Percentiles rank a stretch among this genome's conserved stretches.
These are phyloP conservation scores for human (Homo sapiens) DNA, from an alignment of 2,113 vertebrate genomes.

Conservation along the genomic window DNA sequence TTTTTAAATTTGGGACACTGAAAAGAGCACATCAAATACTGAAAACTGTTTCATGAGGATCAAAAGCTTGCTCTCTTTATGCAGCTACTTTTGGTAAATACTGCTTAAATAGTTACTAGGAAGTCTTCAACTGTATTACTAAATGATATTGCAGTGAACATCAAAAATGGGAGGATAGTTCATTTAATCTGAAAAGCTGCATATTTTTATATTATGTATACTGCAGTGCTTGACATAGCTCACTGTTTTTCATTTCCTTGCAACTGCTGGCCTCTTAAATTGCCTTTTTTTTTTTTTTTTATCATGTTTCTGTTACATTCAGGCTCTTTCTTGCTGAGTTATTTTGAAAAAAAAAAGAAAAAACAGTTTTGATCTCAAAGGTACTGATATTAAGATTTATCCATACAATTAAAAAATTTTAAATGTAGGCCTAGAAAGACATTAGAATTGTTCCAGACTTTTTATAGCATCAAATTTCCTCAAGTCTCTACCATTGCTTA, in stretches of 20 bases:
- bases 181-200: conserved; percentile 61
- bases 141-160: conserved; percentile 36
- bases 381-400: conserved; percentile 9
- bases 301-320: conserved; percentile 52
- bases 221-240: conserved; percentile 45
- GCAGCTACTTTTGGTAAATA: conserved; percentile 46
- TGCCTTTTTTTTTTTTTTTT: conserved; percentile 35
- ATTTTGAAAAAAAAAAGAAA: not conserved
- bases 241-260: conserved; percentile 62
- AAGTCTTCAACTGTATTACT: conserved; percentile 22
- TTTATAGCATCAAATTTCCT: not conserved
- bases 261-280: conserved; percentile 41
- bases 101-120: conserved; percentile 26
- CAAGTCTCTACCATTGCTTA: not conserved
- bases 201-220: conserved; percentile 67
- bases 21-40: conserved; percentile 37
- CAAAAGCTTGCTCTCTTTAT: conserved; percentile 47
- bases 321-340: conserved; percentile 19
- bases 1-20: conserved; percentile 5
- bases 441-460: not conserved
- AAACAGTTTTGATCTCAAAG: conserved; percentile 19
- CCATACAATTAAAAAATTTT: conserved; percentile 32
- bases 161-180: conserved; percentile 31
- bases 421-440: not conserved
- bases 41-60: conserved; percentile 26